Evolutionary conservation across 2,797 vertebrate genomes (phyloP).

Genomic region (Holocentrus rufus): DNA sequence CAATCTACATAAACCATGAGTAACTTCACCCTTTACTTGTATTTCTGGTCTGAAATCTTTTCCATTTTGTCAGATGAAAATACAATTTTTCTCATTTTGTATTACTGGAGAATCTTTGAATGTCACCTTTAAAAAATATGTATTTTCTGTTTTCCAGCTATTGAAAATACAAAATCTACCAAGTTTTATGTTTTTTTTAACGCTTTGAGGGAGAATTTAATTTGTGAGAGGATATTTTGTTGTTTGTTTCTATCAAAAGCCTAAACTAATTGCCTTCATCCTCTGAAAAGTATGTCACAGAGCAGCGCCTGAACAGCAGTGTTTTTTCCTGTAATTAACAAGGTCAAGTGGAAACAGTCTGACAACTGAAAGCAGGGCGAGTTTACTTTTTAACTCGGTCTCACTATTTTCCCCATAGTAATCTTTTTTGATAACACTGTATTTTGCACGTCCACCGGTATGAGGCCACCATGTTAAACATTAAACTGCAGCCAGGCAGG

Average conservation of each 20-base stretch:
- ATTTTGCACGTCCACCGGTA: slow-evolving; percentile 42
- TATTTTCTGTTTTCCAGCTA: not conserved
- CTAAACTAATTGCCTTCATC: not conserved
- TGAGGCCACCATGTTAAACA: slow-evolving; percentile 62
- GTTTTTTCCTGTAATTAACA: slow-evolving; percentile 1
- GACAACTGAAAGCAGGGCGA: slow-evolving; percentile 51
- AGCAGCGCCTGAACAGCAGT: not conserved
- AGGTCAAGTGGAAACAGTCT: slow-evolving; percentile 28
- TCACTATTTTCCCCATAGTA: slow-evolving; percentile 12
- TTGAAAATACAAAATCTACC: not conserved
- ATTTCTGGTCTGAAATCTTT: not conserved
- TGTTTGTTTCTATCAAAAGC: too few species aligned
- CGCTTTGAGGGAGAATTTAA: not conserved
- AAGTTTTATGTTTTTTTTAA: not conserved
- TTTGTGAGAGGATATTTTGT: too few species aligned
- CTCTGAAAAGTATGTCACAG: slow-evolving; percentile 7
- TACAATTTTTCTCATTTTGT: not conserved
- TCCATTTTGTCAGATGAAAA: not conserved
- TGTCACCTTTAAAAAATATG: not conserved
- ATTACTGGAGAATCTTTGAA: not conserved
- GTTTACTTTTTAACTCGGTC: slow-evolving; percentile 62
- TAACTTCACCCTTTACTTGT: not conserved
- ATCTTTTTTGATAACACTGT: slow-evolving; percentile 34
- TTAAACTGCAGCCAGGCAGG: slow-evolving; percentile 51
- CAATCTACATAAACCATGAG: not conserved